A percentile compares a stretch with the other conserved stretches of the same genome.
phyloP scores from a whole-genome alignment of 2,113 vertebrate genomes.

The Hemicordylus capensis region DNA sequence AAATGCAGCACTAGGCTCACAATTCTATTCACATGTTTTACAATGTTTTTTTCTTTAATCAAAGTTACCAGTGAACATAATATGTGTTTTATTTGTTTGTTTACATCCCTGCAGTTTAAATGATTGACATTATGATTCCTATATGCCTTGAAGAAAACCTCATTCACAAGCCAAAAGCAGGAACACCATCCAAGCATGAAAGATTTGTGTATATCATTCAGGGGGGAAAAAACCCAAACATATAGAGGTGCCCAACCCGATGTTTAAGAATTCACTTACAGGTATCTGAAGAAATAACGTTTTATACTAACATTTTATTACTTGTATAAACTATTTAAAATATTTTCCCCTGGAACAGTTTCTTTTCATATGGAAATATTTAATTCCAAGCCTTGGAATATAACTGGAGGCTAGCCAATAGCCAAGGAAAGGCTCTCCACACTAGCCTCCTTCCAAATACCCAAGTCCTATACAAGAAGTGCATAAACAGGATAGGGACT shows the following conservation, averaged over 20 bases:
- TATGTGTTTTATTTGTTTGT: background rate
- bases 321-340: background rate
- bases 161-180: conserved; percentile 20
- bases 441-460: background rate
- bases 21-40: background rate
- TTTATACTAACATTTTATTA: background rate
- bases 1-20: background rate
- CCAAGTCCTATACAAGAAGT: background rate
- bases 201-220: background rate
- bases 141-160: conserved; percentile 16
- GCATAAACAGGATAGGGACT: background rate
- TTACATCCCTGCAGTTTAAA: background rate
- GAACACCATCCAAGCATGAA: background rate
- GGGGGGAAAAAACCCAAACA: background rate
- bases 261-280: conserved; percentile 10
- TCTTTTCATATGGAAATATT: conserved; percentile 3
- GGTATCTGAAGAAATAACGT: background rate
- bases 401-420: background rate
- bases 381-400: conserved; percentile 13
- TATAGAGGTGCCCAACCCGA: background rate
- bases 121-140: background rate
- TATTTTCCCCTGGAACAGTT: background rate
- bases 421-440: background rate
- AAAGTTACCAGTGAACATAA: background rate
- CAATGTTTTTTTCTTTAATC: background rate